Percentiles rank a stretch among this genome's conserved stretches.
These are phyloP conservation scores for Caerostris darwini DNA, from an alignment of 1,140 invertebrate genomes.

Conservation along the genomic window DNA sequence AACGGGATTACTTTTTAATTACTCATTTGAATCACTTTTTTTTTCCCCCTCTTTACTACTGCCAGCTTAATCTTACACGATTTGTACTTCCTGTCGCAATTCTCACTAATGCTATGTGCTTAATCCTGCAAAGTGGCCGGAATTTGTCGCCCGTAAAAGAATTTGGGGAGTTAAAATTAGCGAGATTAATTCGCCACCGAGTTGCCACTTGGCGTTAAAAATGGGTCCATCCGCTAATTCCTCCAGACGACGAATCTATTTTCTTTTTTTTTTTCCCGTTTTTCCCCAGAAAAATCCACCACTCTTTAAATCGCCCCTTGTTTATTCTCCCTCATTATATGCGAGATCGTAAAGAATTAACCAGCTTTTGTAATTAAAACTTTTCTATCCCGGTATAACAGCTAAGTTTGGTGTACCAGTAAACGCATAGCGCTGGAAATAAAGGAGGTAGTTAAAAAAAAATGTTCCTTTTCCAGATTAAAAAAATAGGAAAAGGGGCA, in stretches of 20 bases:
- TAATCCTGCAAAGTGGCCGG: conserved; percentile 49
- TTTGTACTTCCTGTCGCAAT: neutral
- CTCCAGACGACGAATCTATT: neutral
- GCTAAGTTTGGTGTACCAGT: neutral
- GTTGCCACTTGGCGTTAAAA: neutral
- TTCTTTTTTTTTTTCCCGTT: too few relatives aligned
- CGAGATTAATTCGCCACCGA: neutral
- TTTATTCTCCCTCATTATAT: neutral
- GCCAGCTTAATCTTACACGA: neutral
- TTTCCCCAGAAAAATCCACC: neutral
- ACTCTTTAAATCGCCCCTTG: neutral
- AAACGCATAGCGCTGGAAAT: neutral
- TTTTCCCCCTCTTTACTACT: neutral
- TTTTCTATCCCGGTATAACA: neutral
- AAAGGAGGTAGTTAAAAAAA: neutral
- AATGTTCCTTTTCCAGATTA: neutral
- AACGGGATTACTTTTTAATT: conserved; percentile 51
- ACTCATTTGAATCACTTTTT: conserved; percentile 9
- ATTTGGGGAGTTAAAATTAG: neutral
- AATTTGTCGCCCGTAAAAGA: neutral
- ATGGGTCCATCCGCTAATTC: neutral
- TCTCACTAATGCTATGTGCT: conserved; percentile 29
- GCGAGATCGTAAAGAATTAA: neutral
- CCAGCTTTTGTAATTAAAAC: conserved; percentile 15
- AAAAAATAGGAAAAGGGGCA: neutral